Evolutionary conservation across 2,888 invertebrate species (phyloP).

Genomic region (Tetranychus truncatus): DNA sequence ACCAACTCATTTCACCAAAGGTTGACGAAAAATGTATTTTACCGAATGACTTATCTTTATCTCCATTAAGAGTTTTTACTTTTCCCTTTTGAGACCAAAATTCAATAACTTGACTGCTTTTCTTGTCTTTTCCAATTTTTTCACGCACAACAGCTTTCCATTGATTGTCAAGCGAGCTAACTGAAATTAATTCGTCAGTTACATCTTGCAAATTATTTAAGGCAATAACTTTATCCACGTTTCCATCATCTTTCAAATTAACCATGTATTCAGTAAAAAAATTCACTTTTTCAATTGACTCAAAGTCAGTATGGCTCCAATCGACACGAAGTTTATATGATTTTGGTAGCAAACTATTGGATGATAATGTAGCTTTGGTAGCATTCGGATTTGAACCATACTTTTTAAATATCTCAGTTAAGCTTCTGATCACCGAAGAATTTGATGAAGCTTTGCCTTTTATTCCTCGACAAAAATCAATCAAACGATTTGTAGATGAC

Average conservation of each 20-base stretch:
- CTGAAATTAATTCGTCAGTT: background rate
- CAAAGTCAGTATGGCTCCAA: background rate
- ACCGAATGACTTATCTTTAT: background rate
- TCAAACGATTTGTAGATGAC: background rate
- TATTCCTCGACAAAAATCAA: background rate
- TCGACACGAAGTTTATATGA: background rate
- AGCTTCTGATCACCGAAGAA: background rate
- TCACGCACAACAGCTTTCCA: background rate
- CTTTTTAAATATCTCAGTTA: background rate
- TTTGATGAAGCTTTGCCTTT: background rate
- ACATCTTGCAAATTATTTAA: background rate
- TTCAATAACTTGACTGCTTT: background rate
- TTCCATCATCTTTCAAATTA: background rate
- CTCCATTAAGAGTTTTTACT: background rate
- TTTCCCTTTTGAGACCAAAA: background rate
- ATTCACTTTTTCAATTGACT: background rate
- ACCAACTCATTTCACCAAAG: background rate
- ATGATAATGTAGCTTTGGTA: background rate
- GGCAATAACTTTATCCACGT: background rate
- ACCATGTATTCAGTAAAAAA: background rate
- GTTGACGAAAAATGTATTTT: background rate
- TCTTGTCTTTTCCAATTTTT: background rate
- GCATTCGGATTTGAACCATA: background rate
- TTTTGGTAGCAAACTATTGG: background rate
- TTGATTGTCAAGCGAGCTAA: background rate